phyloP scores from a whole-genome alignment of 2,797 vertebrate species.

The Eulemur rubriventer region DNA sequence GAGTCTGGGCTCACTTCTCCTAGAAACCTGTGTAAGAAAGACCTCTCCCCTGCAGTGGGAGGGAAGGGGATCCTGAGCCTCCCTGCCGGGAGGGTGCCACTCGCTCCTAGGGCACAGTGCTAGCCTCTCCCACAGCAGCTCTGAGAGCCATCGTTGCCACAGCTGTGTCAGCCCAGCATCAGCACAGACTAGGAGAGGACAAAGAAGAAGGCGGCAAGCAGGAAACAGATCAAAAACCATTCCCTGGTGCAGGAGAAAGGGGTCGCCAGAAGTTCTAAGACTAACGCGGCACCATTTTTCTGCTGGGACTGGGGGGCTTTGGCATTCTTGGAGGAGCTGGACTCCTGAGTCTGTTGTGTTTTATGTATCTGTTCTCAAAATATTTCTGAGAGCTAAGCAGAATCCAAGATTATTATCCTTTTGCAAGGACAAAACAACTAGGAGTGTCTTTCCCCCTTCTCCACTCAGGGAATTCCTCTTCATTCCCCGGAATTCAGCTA shows the following conservation, averaged over 20 bases:
- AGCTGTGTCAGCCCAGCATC: background rate
- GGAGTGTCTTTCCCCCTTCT: background rate
- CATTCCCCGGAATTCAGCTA: background rate
- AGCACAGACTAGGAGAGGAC: background rate
- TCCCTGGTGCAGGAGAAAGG: background rate
- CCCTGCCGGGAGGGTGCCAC: background rate
- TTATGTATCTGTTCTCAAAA: background rate
- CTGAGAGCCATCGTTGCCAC: background rate
- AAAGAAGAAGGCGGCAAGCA: background rate
- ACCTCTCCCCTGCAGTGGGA: too few relatives aligned
- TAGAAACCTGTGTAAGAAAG: background rate
- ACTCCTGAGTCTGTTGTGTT: background rate
- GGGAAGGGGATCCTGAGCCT: background rate
- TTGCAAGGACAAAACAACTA: background rate
- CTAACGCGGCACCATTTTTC: background rate
- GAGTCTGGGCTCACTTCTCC: background rate
- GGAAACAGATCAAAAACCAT: background rate
- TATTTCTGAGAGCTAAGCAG: background rate
- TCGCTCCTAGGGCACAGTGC: rapidly evolving
- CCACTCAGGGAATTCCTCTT: background rate
- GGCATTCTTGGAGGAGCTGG: background rate
- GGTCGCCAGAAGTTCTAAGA: background rate
- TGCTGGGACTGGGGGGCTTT: background rate
- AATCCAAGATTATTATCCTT: background rate
- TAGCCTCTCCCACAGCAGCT: background rate